Evolutionary conservation across 2,888 invertebrate species (phyloP), one percentile per base, ranked within the genome.

Genomic region (Lasius fuliginosus): DNA sequence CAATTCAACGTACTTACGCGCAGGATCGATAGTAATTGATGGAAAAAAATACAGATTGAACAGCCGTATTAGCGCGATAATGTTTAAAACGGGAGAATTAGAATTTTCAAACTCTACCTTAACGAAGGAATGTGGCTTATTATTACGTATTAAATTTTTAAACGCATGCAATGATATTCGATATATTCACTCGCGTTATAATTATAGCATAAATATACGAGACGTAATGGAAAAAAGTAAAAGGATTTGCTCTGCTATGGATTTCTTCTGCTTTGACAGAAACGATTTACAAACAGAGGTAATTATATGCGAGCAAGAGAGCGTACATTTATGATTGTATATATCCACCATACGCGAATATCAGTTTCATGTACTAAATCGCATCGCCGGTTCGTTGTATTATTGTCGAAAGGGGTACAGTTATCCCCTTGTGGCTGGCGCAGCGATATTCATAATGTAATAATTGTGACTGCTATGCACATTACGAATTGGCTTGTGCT

Each of bases 361-460:
- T 76, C 27, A 27, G 67, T 76, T 67, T 67, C 30, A 18, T 36
- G 76, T 27, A 76, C n/a, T 76, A 76, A 76, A 76, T 76, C 82
- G 85, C 79, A 79, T 56, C 74, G 82, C 82, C n/a, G 18, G 36
- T 36, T 36, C 60, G 53, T 23, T 69, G 49, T 40, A 75, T 58
- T 42, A 56, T 46, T 36, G 27, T 27, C 36, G 33, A 68, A 67
- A 58, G 65, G 53, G 65, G 49, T 71, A 74, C 71, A 75, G 76
- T 73, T 60, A 64, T 71, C 53, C 81, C 62, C 87, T 56, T 56
- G 83, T 77, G 75, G 71, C 79, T 56, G 40, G 15, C 46, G 46
- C n/a, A 64, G 64, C 53, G 27, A 65, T 76, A 76, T 76, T 67
- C 18, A 53, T 76, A 76, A 76, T 53, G 40, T 53, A 65, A 65